A percentile compares a stretch with the other conserved stretches of the same genome.
Evolutionary conservation across 1,140 invertebrate species (phyloP).

Genomic region (Drosophila nasuta): DNA sequence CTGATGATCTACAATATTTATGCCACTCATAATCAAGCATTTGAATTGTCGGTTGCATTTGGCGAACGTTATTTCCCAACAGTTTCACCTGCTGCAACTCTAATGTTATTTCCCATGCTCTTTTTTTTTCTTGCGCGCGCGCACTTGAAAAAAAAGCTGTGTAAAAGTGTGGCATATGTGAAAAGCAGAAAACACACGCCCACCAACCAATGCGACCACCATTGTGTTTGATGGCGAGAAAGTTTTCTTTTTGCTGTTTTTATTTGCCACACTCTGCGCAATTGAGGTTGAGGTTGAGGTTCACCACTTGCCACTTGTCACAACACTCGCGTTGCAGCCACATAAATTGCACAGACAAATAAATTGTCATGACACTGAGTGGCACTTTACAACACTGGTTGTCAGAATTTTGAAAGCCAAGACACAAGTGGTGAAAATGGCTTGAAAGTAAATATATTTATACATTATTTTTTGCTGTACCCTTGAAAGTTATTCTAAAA

Average conservation of each 20-base stretch:
- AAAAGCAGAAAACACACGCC: constrained; percentile 49
- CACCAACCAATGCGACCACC: constrained; percentile 28
- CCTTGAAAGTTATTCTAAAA: too few species aligned
- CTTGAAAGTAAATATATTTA: too few species aligned
- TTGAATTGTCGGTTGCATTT: constrained; percentile 14
- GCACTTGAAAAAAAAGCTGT: constrained; percentile 34
- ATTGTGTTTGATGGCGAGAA: constrained; percentile 61
- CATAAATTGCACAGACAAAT: constrained; percentile 1
- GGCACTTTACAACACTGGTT: too few species aligned
- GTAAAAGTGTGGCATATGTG: constrained; percentile 41
- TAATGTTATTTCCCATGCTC: constrained; percentile 28
- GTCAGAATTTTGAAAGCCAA: not conserved
- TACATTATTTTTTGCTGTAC: too few species aligned
- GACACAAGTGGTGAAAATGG: too few species aligned
- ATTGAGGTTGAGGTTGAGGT: constrained; percentile 9
- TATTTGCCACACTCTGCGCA: not conserved
- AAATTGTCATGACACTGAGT: not conserved
- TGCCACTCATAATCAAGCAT: constrained; percentile 6
- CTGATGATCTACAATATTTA: not conserved
- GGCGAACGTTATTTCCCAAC: constrained; percentile 29
- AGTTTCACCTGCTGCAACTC: constrained; percentile 34
- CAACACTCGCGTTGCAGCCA: constrained; percentile 8
- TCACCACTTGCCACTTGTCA: not conserved
- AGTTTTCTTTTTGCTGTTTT: constrained; percentile 44
- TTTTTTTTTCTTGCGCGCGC: not conserved